phyloP scores from a whole-genome alignment of 2,113 vertebrate genomes.

The Nannospalax galili region DNA sequence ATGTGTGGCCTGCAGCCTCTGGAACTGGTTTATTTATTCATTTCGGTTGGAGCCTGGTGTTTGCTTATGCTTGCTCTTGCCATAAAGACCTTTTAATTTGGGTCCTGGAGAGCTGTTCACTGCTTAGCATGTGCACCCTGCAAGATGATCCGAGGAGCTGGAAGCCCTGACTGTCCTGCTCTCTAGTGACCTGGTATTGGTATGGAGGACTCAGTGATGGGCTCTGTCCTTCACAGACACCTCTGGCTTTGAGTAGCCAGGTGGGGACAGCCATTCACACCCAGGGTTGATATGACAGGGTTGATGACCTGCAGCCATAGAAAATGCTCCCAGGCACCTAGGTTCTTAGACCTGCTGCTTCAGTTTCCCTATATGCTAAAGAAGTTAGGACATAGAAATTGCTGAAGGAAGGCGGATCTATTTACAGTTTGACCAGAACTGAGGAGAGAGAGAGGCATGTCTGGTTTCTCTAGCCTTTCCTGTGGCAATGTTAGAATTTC shows the following conservation, averaged over 20 bases:
- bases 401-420: not conserved
- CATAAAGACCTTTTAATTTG: constrained; percentile 83
- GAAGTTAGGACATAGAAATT: not conserved
- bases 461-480: not conserved
- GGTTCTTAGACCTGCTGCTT: not conserved
- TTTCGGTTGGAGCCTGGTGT: constrained; percentile 80
- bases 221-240: not conserved
- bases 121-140: constrained; percentile 79
- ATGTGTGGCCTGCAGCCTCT: constrained; percentile 37
- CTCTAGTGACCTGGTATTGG: constrained; percentile 56
- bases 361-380: not conserved
- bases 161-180: not conserved
- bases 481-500: not conserved
- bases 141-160: constrained; percentile 61
- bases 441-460: not conserved
- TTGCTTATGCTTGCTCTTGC: constrained; percentile 73
- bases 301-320: not conserved
- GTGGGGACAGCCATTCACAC: not conserved
- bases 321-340: not conserved
- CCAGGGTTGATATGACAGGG: not conserved
- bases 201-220: constrained; percentile 53
- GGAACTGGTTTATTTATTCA: constrained; percentile 50
- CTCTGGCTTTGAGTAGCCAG: not conserved
- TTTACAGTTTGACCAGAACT: not conserved
- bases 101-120: constrained; percentile 80